Evolutionary conservation across 1,140 invertebrate species (phyloP), one percentile per base, ranked within the genome.

Genomic region (Parasteatoda tepidariorum): DNA sequence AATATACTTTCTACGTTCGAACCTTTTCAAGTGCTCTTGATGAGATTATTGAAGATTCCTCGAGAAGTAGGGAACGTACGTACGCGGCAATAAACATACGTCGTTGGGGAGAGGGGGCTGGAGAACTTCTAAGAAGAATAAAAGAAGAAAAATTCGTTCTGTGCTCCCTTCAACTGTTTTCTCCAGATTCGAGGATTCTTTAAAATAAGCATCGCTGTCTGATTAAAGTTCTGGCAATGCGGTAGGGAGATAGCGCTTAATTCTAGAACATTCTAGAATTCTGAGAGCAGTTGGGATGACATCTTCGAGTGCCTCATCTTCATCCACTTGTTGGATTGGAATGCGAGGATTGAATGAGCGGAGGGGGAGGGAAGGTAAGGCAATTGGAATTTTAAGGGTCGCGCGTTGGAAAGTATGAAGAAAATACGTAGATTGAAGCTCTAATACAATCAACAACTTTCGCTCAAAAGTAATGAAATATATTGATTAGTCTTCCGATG

Each of bases 321-420:
- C n/a, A 59, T 59, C 57, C 57, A 59, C 57, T 59, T 59, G 57
- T n/a, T 59, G 24, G 57, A 24, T 48, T 48, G 38, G 38, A 48
- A 48, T 48, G 38, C 38, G 38, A 13, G 1, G 38, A 59, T 18
- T 24, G 57, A 22, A 22, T 22, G 24, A 4, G 13, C 24, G 24
- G 7, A 26, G 57, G 24, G 57, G 24, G 57, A n/a, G 57, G 57
- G n/a, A 59, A 22, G 13, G 18, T n/a, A 22, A 22, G 18, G 24
- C n/a, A 24, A 7, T 7, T 26, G 57, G 57, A 59, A 59, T 59
- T 59, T 26, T 24, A 59, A 59, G 57, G 57, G 57, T 26, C n/a
- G n/a, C 38, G 38, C 18, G 38, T 48, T 48, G 9, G 38, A 48
- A 48, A 48, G 18, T 48, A 48, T 48, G 9, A 0, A 18, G 38